phyloP scores from a whole-genome alignment of 2,888 invertebrate species.

The Troides aeacus region DNA sequence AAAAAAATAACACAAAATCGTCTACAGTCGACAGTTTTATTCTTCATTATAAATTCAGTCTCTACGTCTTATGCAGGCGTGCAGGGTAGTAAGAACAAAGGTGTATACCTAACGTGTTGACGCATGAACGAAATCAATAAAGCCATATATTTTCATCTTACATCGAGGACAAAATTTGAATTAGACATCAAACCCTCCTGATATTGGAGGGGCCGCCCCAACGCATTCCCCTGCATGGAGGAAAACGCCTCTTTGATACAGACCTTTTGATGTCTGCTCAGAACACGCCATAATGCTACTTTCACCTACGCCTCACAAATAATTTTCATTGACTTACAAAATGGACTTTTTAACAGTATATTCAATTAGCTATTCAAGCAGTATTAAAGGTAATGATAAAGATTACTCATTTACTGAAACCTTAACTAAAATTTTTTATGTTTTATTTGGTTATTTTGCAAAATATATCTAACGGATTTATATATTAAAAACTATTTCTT shows the following conservation, averaged over 20 bases:
- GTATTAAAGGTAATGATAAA: conserved; percentile 4
- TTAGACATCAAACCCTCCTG: conserved; percentile 52
- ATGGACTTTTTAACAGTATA: conserved; percentile 54
- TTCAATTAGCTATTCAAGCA: conserved; percentile 28
- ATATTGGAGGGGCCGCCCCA: conserved; percentile 57
- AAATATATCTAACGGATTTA: too few species aligned
- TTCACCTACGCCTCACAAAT: conserved; percentile 61
- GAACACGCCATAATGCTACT: conserved; percentile 63
- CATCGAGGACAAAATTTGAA: conserved; percentile 61
- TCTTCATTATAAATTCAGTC: too few species aligned
- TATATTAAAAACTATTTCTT: too few species aligned
- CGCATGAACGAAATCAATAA: conserved; percentile 24
- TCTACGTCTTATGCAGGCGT: too few species aligned
- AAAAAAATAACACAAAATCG: too few species aligned
- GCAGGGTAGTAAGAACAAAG: not conserved
- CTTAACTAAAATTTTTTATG: not conserved
- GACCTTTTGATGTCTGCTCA: conserved; percentile 72
- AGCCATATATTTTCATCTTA: conserved; percentile 30
- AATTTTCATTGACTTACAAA: conserved; percentile 56
- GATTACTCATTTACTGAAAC: not conserved
- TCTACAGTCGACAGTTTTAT: too few species aligned
- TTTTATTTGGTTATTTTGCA: not conserved
- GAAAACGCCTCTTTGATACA: conserved; percentile 68
- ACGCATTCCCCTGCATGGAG: conserved; percentile 54
- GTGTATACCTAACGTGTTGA: conserved; percentile 11